A percentile compares a stretch with the other conserved stretches of the same genome.
Conservation (phyloP, 2,797 vertebrate genomes). For the Notamacropus eugenii region DNA sequence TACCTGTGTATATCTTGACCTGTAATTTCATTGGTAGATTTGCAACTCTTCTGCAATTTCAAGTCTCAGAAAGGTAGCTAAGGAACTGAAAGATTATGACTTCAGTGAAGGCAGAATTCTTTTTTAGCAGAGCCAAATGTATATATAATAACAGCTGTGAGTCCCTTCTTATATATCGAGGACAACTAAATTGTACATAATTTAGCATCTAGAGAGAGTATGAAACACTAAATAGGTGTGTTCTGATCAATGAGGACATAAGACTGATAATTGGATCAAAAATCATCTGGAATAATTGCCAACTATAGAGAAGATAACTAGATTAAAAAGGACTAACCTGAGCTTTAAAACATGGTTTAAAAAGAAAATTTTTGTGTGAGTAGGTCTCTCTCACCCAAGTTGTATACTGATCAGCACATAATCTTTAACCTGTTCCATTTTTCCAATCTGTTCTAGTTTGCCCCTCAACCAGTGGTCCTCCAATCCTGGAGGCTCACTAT, state of each 20-base stretch:
- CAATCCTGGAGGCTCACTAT: not conserved
- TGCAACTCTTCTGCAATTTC: not conserved
- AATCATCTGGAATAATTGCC: not conserved
- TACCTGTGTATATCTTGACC: not conserved
- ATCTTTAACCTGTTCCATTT: not conserved
- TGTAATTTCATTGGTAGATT: not conserved
- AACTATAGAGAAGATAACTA: not conserved
- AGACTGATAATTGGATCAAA: slow-evolving; percentile 11
- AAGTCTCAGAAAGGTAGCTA: not conserved
- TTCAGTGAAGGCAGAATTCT: not conserved
- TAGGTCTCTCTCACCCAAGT: not conserved
- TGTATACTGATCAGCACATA: not conserved
- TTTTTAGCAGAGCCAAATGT: not conserved
- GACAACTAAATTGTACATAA: slow-evolving; percentile 14
- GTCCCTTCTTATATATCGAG: slow-evolving; percentile 6
- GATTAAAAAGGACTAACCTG: not conserved
- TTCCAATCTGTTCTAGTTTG: not conserved
- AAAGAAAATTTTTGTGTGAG: not conserved
- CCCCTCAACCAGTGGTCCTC: not conserved
- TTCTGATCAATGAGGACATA: slow-evolving; percentile 1
- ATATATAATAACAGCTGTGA: not conserved
- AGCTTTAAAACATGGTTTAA: not conserved
- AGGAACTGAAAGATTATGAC: not conserved
- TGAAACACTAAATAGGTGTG: slow-evolving; percentile 27
- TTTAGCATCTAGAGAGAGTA: slow-evolving; percentile 36